Conservation (phyloP, 92 coral and sea anemone genomes). For the Ricordea florida region DNA sequence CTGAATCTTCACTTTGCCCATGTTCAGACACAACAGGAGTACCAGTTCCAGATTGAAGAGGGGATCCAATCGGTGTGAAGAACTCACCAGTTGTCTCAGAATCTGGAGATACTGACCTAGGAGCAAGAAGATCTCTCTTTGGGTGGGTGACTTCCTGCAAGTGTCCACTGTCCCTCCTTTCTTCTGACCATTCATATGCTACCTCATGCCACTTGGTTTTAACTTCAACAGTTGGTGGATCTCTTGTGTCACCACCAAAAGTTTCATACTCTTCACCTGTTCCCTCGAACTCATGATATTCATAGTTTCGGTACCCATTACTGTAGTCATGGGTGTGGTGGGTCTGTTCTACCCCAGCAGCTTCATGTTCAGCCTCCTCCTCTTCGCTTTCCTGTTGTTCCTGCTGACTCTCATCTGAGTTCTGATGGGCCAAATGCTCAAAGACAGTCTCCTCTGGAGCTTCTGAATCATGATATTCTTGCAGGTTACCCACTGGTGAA, state of each 20-base stretch:
- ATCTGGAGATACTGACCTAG: conserved; percentile 63
- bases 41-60: conserved; percentile 54
- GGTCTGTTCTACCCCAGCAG: neutral
- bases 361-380: neutral
- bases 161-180: neutral
- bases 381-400: neutral
- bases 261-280: neutral
- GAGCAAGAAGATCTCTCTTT: neutral
- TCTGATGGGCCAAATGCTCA: conserved; percentile 12
- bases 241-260: neutral
- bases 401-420: neutral
- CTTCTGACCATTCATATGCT: conserved; percentile 25
- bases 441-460: conserved; percentile 24
- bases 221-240: neutral
- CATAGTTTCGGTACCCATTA: too few species aligned
- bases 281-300: too few species aligned
- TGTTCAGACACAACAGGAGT: conserved; percentile 71
- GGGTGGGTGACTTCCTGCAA: neutral
- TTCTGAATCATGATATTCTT: conserved; percentile 1
- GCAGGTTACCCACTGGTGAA: conserved; percentile 12
- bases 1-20: conserved; percentile 14
- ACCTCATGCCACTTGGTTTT: conserved; percentile 35
- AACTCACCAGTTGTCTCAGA: conserved; percentile 71
- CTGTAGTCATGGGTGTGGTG: neutral
- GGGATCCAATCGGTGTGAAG: conserved; percentile 60